Evolutionary conservation across 1,140 invertebrate genomes (phyloP).

Genomic region (Ephestia elutella): DNA sequence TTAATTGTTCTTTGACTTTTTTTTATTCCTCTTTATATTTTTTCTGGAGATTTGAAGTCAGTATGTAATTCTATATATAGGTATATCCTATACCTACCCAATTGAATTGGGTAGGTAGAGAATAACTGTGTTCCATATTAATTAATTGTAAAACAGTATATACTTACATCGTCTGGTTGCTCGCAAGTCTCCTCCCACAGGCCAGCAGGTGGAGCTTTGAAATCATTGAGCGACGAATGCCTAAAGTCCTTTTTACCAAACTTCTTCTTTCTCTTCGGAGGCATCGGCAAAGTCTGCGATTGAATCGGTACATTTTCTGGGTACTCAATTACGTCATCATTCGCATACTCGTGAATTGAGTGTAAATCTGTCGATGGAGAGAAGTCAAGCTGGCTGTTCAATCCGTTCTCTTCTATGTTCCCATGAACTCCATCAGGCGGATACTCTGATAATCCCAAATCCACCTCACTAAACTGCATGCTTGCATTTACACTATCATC

Average conservation of each 20-base stretch:
- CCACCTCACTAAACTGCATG: conserved; percentile 63
- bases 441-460: conserved; percentile 45
- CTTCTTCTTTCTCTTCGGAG: conserved; percentile 58
- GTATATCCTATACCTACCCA: too few relatives aligned
- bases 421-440: conserved; percentile 35
- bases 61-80: too few relatives aligned
- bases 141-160: conserved; percentile 6
- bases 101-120: neutral
- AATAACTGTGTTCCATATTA: neutral
- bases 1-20: too few relatives aligned
- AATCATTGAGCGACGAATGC: conserved; percentile 58
- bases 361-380: conserved; percentile 47
- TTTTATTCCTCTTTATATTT: too few relatives aligned
- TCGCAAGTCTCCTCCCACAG: conserved; percentile 40
- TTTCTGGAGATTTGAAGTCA: too few relatives aligned
- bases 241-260: conserved; percentile 39
- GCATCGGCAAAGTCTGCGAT: conserved; percentile 68
- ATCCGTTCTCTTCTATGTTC: conserved; percentile 19
- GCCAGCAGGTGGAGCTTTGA: conserved; percentile 35
- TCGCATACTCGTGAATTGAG: conserved; percentile 62
- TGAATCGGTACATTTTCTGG: conserved; percentile 56
- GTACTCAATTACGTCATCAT: conserved; percentile 68
- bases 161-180: conserved; percentile 61
- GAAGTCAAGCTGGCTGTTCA: conserved; percentile 30
- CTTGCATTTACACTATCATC: conserved; percentile 59